A percentile compares a stretch with the other conserved stretches of the same genome.
These are phyloP conservation scores for Danio aesculapii DNA, from an alignment of 2,797 vertebrate species.

Conservation along the genomic window DNA sequence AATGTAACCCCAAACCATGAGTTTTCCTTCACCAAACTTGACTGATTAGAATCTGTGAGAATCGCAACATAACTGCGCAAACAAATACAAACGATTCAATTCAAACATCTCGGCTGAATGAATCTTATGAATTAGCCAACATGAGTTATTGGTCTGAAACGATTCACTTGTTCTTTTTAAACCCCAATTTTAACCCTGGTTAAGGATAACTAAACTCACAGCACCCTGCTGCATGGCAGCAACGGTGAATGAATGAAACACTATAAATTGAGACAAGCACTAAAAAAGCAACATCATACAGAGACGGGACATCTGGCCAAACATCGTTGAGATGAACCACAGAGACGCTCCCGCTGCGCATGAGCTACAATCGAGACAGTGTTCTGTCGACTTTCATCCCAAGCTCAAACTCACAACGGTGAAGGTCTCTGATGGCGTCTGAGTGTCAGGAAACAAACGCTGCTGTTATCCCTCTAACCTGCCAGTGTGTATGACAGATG, in stretches of 20 bases:
- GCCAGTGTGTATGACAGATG: conserved; percentile 79
- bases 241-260: neutral
- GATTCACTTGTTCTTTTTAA: neutral
- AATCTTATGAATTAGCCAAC: neutral
- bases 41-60: no score
- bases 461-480: conserved; percentile 72
- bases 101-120: neutral
- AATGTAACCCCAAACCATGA: no score
- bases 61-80: neutral
- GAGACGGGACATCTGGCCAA: conserved; percentile 10
- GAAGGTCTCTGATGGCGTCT: conserved; percentile 64
- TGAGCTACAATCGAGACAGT: conserved; percentile 35
- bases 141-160: neutral
- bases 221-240: neutral
- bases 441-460: conserved; percentile 74
- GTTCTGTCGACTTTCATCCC: conserved; percentile 57
- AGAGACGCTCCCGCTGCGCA: conserved; percentile 9
- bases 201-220: no score
- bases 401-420: conserved; percentile 63
- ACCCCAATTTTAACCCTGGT: no score
- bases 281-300: neutral
- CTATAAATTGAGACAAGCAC: neutral
- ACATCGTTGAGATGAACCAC: conserved; percentile 34
- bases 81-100: neutral
- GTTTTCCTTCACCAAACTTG: no score